These are phyloP conservation scores for Antigone vipio DNA, from an alignment of 2,113 vertebrate species.

Conservation along the genomic window DNA sequence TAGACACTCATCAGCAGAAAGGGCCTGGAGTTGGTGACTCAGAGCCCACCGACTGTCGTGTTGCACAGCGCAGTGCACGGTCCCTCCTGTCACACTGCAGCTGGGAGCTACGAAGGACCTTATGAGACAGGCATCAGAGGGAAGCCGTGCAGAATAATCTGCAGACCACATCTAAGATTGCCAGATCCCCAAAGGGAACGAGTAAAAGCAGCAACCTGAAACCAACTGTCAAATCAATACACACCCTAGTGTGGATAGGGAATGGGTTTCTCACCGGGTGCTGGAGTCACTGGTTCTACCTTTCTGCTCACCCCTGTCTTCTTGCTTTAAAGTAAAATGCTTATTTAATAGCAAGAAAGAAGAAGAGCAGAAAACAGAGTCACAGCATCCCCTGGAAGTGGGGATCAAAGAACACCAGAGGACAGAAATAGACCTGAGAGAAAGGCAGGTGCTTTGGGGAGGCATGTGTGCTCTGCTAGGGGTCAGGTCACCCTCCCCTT, in stretches of 20 bases:
- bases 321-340: neutral
- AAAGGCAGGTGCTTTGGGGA: neutral
- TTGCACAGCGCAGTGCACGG: neutral
- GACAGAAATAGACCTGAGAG: slow-evolving; percentile 18
- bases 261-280: neutral
- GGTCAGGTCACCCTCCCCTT: neutral
- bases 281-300: neutral
- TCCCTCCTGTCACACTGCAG: neutral
- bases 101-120: neutral
- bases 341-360: neutral
- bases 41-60: fast-evolving
- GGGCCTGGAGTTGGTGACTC: neutral
- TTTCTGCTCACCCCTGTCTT: neutral
- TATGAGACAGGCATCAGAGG: neutral
- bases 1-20: neutral
- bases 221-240: slow-evolving; percentile 7
- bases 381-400: neutral
- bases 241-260: neutral
- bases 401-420: neutral
- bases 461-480: neutral
- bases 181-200: neutral
- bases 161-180: neutral
- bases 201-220: slow-evolving; percentile 11
- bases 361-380: neutral
- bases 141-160: neutral